These are phyloP conservation scores for Rhinolophus sinicus DNA, from an alignment of 2,113 vertebrate genomes.

Conservation along the genomic window DNA sequence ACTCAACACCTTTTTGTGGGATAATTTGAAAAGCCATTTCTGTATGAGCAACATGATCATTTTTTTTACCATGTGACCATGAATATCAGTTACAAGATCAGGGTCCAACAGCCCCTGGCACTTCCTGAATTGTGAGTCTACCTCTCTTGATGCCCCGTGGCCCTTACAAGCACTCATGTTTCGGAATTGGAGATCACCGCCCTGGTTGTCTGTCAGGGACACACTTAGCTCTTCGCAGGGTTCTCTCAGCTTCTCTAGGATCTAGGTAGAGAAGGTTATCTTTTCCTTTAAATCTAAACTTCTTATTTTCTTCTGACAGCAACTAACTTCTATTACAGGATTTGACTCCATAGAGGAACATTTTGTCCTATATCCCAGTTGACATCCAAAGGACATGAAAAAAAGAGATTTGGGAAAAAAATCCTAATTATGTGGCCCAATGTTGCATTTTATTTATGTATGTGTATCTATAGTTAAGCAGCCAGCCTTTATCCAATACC, in stretches of 20 bases:
- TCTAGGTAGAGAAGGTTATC: not conserved
- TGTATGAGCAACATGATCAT: not conserved
- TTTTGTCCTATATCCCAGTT: not conserved
- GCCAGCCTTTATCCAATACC: not conserved
- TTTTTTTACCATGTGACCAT: not conserved
- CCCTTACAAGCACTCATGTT: not conserved
- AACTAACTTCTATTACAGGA: not conserved
- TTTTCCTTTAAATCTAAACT: not conserved
- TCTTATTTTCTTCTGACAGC: not conserved
- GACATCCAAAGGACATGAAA: not conserved
- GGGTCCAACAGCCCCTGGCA: not conserved
- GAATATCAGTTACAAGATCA: not conserved
- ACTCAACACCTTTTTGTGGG: not conserved
- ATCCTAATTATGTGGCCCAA: not conserved
- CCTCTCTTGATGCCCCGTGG: not conserved
- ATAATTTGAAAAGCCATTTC: conserved; percentile 12
- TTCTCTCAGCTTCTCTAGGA: not conserved
- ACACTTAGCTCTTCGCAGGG: not conserved
- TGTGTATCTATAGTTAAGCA: not conserved
- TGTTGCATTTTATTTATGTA: not conserved
- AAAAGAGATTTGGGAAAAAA: not conserved
- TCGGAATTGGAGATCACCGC: not conserved
- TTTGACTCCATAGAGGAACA: not conserved
- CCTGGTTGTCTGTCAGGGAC: not conserved
- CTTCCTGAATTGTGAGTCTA: rapidly evolving